A percentile compares a stretch with the other conserved stretches of the same genome.
These are phyloP conservation scores for Coptotermes formosanus DNA, from an alignment of 1,140 invertebrate species.

Conservation along the genomic window DNA sequence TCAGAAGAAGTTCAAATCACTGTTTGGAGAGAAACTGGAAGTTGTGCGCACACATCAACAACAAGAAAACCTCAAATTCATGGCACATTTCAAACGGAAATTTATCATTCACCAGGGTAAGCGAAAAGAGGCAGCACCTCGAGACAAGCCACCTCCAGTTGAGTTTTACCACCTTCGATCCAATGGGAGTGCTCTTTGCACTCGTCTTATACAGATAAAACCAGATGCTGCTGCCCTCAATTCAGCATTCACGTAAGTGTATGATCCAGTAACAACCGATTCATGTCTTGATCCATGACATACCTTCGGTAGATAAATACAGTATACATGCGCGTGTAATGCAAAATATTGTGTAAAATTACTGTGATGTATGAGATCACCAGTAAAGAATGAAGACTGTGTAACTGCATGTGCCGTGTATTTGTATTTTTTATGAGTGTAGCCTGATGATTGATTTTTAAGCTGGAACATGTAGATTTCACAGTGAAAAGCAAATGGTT, in stretches of 20 bases:
- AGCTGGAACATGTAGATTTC: too few species aligned
- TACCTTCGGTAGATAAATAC: too few species aligned
- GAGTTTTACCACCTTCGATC: constrained; percentile 95
- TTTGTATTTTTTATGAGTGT: too few species aligned
- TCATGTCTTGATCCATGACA: too few species aligned
- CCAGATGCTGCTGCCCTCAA: constrained; percentile 77
- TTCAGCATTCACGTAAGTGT: constrained; percentile 76
- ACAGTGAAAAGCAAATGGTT: too few species aligned
- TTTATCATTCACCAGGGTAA: constrained; percentile 94
- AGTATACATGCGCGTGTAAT: too few species aligned
- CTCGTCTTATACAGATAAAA: constrained; percentile 86
- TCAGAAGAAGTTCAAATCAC: constrained; percentile 95
- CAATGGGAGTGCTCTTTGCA: constrained; percentile 93
- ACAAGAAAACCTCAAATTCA: constrained; percentile 98
- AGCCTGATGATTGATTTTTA: too few species aligned
- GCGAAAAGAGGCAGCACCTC: constrained; percentile 59
- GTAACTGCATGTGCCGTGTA: too few species aligned
- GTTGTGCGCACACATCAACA: constrained; percentile 97
- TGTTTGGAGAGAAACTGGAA: constrained; percentile 94
- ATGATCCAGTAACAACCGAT: background rate
- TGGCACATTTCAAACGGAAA: constrained; percentile 95
- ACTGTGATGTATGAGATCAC: too few species aligned
- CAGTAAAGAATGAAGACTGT: too few species aligned
- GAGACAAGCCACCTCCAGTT: constrained; percentile 60
- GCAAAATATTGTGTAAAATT: too few species aligned